Evolutionary conservation across 2,113 vertebrate genomes (phyloP).

Genomic region (Lagopus leucura): DNA sequence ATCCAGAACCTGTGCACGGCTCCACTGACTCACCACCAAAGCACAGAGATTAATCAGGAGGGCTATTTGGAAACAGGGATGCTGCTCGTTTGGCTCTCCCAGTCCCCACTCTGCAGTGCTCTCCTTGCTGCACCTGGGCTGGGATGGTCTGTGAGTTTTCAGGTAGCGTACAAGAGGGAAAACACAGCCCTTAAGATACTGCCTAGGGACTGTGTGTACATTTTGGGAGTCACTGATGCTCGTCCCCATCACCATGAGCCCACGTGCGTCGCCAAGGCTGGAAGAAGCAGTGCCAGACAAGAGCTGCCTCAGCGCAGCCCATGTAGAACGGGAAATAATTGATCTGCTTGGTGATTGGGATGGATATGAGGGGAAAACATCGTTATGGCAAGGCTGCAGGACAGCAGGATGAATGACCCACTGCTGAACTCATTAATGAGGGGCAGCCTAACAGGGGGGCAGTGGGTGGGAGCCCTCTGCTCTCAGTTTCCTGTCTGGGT

Average conservation of each 20-base stretch:
- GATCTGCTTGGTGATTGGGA: background rate
- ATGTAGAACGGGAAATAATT: background rate
- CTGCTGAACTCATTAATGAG: background rate
- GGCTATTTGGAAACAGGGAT: background rate
- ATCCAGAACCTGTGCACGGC: background rate
- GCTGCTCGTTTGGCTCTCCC: background rate
- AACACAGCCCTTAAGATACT: rapidly evolving
- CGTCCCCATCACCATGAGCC: background rate
- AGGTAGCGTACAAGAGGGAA: rapidly evolving
- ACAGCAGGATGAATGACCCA: background rate
- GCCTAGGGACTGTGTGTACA: background rate
- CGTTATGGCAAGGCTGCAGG: background rate
- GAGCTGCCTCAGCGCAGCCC: background rate
- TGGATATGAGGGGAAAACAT: background rate
- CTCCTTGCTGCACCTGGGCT: background rate
- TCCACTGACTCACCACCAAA: background rate
- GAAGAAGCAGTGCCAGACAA: background rate
- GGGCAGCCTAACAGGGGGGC: rapidly evolving
- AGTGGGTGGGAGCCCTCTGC: background rate
- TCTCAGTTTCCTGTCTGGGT: too few relatives aligned
- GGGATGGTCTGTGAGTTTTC: rapidly evolving
- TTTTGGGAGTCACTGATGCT: background rate
- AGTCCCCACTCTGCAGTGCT: rapidly evolving
- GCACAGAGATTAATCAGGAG: background rate
- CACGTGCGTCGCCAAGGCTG: background rate